Percentiles rank a stretch among this genome's conserved stretches.
phyloP scores from a whole-genome alignment of 2,888 invertebrate species.

The Graphium colonna region DNA sequence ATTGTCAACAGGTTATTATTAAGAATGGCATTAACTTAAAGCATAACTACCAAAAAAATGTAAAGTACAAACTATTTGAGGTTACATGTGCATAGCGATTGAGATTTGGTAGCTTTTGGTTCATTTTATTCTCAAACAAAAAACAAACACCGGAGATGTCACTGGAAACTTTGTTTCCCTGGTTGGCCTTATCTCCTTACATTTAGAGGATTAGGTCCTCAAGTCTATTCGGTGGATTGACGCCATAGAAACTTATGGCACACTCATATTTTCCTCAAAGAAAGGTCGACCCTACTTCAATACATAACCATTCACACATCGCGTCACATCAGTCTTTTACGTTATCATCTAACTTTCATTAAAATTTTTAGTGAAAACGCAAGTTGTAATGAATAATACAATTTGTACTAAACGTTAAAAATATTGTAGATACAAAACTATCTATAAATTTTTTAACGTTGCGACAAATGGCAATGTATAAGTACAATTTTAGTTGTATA shows the following conservation, averaged over 20 bases:
- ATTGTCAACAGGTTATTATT: too few relatives aligned
- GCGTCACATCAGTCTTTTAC: constrained; percentile 12
- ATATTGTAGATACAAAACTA: too few relatives aligned
- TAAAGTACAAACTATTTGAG: constrained; percentile 22
- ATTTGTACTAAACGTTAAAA: too few relatives aligned
- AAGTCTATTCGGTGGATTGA: constrained; percentile 36
- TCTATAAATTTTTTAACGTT: too few relatives aligned
- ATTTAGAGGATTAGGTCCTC: constrained; percentile 37
- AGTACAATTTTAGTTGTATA: constrained; percentile 14
- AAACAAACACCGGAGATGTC: constrained; percentile 26
- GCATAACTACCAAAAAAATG: not conserved
- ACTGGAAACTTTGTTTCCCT: constrained; percentile 44
- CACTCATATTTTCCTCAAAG: constrained; percentile 25
- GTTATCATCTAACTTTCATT: constrained; percentile 37
- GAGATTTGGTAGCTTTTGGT: constrained; percentile 45
- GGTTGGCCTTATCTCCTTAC: constrained; percentile 27
- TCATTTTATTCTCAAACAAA: constrained; percentile 37
- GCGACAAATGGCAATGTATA: constrained; percentile 32
- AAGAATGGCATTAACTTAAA: not conserved
- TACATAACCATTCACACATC: constrained; percentile 9
- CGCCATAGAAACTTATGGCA: constrained; percentile 41
- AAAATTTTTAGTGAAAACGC: constrained; percentile 34
- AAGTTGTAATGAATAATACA: constrained; percentile 26
- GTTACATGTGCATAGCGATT: constrained; percentile 17
- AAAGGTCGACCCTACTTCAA: not conserved